These are phyloP conservation scores for Hyalella azteca DNA, from an alignment of 2,888 invertebrate species.

Conservation along the genomic window DNA sequence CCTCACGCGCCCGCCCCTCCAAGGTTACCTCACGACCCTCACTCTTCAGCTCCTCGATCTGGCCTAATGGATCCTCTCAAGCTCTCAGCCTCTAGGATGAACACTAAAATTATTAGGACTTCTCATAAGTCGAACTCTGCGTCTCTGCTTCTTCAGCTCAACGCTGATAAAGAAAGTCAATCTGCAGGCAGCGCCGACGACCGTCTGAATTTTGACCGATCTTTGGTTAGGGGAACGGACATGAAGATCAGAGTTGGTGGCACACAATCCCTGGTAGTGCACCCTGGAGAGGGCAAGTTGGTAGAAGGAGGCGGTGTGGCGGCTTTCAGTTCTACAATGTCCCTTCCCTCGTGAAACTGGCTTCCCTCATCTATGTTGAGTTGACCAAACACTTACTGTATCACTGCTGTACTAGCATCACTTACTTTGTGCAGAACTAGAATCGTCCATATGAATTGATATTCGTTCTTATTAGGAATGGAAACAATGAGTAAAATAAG, in stretches of 20 bases:
- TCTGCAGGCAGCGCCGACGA: neutral
- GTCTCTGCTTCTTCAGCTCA: neutral
- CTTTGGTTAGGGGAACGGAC: neutral
- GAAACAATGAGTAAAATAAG: too few relatives aligned
- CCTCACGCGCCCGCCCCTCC: conserved; percentile 50
- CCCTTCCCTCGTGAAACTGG: neutral
- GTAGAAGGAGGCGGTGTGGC: neutral
- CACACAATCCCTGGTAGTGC: neutral
- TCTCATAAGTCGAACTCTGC: too few relatives aligned
- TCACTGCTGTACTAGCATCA: too few relatives aligned
- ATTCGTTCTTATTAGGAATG: too few relatives aligned
- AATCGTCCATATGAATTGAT: too few relatives aligned
- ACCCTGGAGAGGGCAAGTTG: neutral
- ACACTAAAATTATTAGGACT: too few relatives aligned
- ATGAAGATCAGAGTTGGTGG: too few relatives aligned
- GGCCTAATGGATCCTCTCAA: neutral
- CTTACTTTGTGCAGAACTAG: too few relatives aligned
- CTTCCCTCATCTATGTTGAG: neutral
- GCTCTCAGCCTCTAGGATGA: too few relatives aligned
- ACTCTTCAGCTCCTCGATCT: neutral
- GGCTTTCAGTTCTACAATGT: neutral
- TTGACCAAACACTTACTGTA: too few relatives aligned
- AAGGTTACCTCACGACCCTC: too few relatives aligned
- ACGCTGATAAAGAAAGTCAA: too few relatives aligned
- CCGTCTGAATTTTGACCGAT: neutral